Evolutionary conservation across 2,888 invertebrate genomes (phyloP).

Genomic region (Tolmerus cingulatus): DNA sequence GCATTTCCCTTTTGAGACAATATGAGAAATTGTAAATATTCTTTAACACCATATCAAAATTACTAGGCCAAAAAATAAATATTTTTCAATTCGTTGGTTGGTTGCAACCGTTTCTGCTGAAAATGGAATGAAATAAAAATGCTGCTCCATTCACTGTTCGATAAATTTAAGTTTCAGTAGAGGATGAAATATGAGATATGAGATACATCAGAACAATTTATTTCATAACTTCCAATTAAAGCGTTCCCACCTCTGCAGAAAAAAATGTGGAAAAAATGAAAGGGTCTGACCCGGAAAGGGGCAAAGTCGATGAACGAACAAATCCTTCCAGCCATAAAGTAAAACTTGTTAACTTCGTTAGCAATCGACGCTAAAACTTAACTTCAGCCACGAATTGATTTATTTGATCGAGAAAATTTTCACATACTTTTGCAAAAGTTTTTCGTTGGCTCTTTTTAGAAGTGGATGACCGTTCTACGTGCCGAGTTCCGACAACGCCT

Average conservation of each 20-base stretch:
- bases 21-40: too few species aligned
- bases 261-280: background rate
- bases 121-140: background rate
- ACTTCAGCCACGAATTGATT: background rate
- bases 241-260: background rate
- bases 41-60: background rate
- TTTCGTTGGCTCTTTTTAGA: background rate
- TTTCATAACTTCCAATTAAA: background rate
- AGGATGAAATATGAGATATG: background rate
- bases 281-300: background rate
- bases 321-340: background rate
- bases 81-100: background rate
- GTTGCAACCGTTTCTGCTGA: background rate
- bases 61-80: background rate
- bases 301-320: background rate
- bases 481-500: background rate
- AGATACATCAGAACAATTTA: background rate
- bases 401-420: background rate
- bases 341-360: background rate
- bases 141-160: background rate
- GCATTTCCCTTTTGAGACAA: too few species aligned
- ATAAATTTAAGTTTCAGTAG: background rate
- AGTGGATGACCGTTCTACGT: background rate
- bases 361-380: background rate
- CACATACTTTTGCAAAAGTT: background rate